phyloP scores from a whole-genome alignment of 1,140 invertebrate species.

The Euborellia annulipes region DNA sequence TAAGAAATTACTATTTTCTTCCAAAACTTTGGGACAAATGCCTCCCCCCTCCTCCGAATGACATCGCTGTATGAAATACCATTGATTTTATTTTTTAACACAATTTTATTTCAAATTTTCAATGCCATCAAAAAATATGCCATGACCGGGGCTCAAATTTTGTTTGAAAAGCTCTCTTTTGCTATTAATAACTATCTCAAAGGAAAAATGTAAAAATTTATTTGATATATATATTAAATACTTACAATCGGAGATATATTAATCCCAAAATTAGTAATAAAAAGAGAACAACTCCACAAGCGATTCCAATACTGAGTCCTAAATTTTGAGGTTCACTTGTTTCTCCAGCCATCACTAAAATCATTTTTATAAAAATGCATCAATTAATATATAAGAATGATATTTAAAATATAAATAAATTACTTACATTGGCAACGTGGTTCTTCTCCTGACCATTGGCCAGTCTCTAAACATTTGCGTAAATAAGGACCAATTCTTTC shows the following conservation, averaged over 20 bases:
- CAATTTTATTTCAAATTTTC: no score
- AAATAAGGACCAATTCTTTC: conserved; percentile 65
- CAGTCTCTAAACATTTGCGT: conserved; percentile 65
- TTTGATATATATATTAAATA: conserved; percentile 22
- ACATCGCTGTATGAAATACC: no score
- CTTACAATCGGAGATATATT: conserved; percentile 62
- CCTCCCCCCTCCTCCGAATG: no score
- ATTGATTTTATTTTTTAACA: no score
- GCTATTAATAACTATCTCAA: neutral
- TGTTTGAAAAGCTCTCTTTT: neutral
- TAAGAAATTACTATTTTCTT: no score
- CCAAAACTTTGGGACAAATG: no score
- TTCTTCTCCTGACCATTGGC: conserved; percentile 68
- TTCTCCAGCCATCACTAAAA: conserved; percentile 37
- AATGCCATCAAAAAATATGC: no score
- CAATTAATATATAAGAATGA: neutral
- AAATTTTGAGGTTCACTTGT: conserved; percentile 49
- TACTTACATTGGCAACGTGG: conserved; percentile 50
- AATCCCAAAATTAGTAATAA: conserved; percentile 56
- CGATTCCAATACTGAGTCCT: conserved; percentile 62
- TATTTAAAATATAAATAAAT: neutral
- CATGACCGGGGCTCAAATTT: neutral
- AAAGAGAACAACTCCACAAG: conserved; percentile 57
- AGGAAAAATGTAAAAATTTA: conserved; percentile 2
- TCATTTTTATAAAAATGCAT: conserved; percentile 9